phyloP scores from a whole-genome alignment of 1,140 invertebrate species.

The Drosophila pruinosa region DNA sequence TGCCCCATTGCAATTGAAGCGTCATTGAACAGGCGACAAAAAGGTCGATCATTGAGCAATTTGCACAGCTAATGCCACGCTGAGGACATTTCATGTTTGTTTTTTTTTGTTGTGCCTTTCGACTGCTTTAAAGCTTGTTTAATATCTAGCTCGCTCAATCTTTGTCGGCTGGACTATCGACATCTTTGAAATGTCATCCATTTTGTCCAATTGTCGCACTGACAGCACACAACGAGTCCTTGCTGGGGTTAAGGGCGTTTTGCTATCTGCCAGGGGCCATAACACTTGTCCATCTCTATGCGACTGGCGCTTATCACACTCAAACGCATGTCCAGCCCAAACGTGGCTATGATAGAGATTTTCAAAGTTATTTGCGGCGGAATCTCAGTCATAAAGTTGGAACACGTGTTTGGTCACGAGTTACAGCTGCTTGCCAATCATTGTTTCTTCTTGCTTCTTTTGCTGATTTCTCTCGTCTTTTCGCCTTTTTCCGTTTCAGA shows the following conservation, averaged over 20 bases:
- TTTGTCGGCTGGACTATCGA: slow-evolving; percentile 42
- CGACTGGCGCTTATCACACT: slow-evolving; percentile 34
- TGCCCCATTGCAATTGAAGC: slow-evolving; percentile 56
- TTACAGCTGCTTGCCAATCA: neutral
- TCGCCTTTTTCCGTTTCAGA: slow-evolving; percentile 67
- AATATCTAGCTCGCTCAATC: neutral
- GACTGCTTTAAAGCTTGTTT: neutral
- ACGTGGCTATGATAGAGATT: slow-evolving; percentile 58
- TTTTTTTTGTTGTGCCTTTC: neutral
- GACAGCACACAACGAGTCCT: too few species aligned
- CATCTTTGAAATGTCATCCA: slow-evolving; percentile 35
- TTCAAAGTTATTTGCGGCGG: slow-evolving; percentile 72
- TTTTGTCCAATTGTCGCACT: slow-evolving; percentile 55
- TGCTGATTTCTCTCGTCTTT: neutral
- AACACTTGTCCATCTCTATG: slow-evolving; percentile 13
- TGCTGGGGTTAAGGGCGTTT: neutral
- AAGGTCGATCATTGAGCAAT: slow-evolving; percentile 37
- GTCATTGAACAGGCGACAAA: slow-evolving; percentile 69
- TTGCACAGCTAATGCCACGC: slow-evolving; percentile 25
- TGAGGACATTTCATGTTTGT: slow-evolving; percentile 5
- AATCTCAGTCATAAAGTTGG: slow-evolving; percentile 67
- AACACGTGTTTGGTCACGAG: slow-evolving; percentile 37
- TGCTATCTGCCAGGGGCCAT: neutral
- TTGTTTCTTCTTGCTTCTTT: neutral
- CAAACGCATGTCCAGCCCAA: slow-evolving; percentile 26